Percentiles rank a stretch among this genome's conserved stretches.
Conservation (phyloP, 2,888 invertebrate genomes). For the Ganaspis brasiliensis region DNA sequence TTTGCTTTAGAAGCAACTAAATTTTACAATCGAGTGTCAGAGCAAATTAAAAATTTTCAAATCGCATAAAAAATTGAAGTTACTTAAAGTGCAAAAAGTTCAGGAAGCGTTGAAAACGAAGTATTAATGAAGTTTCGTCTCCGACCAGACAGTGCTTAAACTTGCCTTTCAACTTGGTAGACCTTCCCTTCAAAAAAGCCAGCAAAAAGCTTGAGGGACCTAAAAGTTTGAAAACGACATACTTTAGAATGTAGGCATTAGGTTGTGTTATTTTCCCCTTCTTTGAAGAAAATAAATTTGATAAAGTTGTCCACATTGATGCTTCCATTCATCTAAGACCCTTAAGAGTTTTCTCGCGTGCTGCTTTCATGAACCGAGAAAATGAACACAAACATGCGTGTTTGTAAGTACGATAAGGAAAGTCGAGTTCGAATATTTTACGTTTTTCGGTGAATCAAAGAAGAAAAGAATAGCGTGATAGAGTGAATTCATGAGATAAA, state of each 20-base stretch:
- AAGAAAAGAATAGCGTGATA: background rate
- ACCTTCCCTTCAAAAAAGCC: background rate
- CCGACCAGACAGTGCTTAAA: background rate
- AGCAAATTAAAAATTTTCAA: background rate
- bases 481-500: background rate
- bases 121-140: background rate
- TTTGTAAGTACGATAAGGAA: background rate
- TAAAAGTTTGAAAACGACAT: background rate
- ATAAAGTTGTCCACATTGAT: conserved; percentile 11
- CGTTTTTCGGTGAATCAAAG: background rate
- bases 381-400: background rate
- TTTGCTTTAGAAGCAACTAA: no score
- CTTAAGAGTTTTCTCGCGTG: conserved; percentile 14
- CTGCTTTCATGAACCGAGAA: background rate
- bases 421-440: background rate
- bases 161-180: background rate
- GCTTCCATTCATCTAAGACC: background rate
- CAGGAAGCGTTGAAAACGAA: background rate
- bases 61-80: background rate
- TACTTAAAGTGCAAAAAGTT: background rate
- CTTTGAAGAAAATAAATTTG: background rate
- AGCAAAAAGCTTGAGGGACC: background rate
- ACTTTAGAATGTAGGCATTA: conserved; percentile 4
- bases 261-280: background rate
- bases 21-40: no score